Evolutionary conservation across 2,888 invertebrate species (phyloP).

Genomic region (Slavum lentiscoides): DNA sequence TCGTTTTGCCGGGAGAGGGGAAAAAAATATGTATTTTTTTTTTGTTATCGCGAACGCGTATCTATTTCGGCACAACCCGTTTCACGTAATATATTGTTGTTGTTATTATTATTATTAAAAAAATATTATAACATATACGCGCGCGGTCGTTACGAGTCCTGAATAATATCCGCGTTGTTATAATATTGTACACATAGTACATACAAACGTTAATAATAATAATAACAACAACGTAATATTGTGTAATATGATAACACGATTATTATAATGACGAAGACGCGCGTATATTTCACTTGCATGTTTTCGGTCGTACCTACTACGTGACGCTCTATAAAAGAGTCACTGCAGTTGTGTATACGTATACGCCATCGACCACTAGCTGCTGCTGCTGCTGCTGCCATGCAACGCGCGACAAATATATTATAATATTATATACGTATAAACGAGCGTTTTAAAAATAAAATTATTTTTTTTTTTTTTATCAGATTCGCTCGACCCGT

Average conservation of each 20-base stretch:
- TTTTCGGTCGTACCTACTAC: slow-evolving; percentile 23
- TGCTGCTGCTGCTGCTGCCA: too few species aligned
- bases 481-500: slow-evolving; percentile 21
- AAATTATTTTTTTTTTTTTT: slow-evolving; percentile 4
- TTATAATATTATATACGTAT: too few species aligned
- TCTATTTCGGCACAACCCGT: slow-evolving; percentile 30
- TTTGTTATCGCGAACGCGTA: slow-evolving; percentile 34
- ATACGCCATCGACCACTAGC: too few species aligned
- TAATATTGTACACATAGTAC: too few species aligned
- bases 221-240: not conserved
- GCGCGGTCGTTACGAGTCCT: slow-evolving; percentile 18
- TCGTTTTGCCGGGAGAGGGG: too few species aligned
- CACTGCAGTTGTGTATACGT: too few species aligned
- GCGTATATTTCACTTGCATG: not conserved
- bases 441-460: not conserved
- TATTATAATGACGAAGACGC: slow-evolving; percentile 36
- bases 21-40: too few species aligned
- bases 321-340: not conserved
- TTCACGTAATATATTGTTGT: not conserved
- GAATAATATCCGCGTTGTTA: slow-evolving; percentile 36
- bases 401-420: not conserved
- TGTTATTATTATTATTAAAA: too few species aligned
- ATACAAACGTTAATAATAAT: too few species aligned
- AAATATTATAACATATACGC: not conserved
- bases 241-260: slow-evolving; percentile 14